phyloP scores from a whole-genome alignment of 1,140 invertebrate genomes.

The Orchestia grillus region DNA sequence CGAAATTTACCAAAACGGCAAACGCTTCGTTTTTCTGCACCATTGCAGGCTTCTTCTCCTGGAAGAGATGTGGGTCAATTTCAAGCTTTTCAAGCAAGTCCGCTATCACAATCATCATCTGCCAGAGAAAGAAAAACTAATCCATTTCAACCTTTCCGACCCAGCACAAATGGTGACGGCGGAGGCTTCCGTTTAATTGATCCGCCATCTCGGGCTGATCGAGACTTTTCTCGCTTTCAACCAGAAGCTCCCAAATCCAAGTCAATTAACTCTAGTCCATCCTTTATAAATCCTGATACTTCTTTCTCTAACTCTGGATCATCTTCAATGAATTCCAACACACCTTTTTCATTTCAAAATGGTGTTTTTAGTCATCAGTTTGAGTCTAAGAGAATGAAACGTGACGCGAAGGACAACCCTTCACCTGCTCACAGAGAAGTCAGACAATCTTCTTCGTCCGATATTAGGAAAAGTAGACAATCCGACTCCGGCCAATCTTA shows the following conservation, averaged over 20 bases:
- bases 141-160: not conserved
- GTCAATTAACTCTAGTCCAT: not conserved
- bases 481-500: not conserved
- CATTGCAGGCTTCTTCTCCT: not conserved
- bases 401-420: not conserved
- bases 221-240: not conserved
- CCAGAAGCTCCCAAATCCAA: not conserved
- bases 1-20: not conserved
- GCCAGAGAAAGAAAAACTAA: not conserved
- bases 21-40: not conserved
- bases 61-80: not conserved
- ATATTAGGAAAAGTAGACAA: not conserved
- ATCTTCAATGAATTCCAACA: not conserved
- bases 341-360: conserved; percentile 38
- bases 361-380: conserved; percentile 38
- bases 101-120: not conserved
- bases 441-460: not conserved
- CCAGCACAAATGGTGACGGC: not conserved
- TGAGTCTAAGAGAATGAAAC: conserved; percentile 16
- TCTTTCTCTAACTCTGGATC: not conserved
- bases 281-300: not conserved
- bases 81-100: not conserved
- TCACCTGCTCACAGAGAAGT: not conserved
- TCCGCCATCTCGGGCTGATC: not conserved
- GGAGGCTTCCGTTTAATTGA: not conserved